Base-by-base conservation (phyloP, 1,140 invertebrate species). In the Metaphire vulgaris region DNA sequence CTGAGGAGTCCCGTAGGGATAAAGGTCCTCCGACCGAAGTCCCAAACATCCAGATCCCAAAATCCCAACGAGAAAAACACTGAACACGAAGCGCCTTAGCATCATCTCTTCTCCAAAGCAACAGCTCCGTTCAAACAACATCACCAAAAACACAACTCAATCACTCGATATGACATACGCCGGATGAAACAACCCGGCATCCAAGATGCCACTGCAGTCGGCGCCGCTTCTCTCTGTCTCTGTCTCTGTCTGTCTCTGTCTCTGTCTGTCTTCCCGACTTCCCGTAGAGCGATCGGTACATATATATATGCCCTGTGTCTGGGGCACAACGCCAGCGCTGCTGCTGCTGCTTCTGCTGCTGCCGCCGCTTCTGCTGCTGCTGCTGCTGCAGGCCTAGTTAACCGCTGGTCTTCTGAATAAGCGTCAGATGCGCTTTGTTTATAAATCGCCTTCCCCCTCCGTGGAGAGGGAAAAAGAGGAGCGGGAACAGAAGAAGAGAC, bases 211-310 rank as follows among this genome's bases (percentile, higher is more conserved):
- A 12, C 41, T 56, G 41, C 21, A 6, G 6, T 21, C 21, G 41
- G 6, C 41, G 6, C 41, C 21, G 41, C 21, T 21, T 56, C 41
- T 56, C 41, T 56, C 41, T 56, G 41, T 56, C 41, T 56, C 41
- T 56, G 41, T 56, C 41, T 56, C 41, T 56, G 41, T 56, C 41
- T 56, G 41, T 56, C 41, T 56, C 41, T 56, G 41, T 56, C 41
- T 56, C 41, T 56, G 6, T 56, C 41, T 56, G 41, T 56, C 41
- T 56, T 21, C 21, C 41, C 21, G 41, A 12, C 41, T n/a, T n/a
- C n/a, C n/a, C n/a, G n/a, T n/a, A n/a, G n/a, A n/a, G n/a, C n/a
- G n/a, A n/a, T n/a, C n/a, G n/a, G n/a, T n/a, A n/a, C n/a, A n/a
- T n/a, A n/a, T n/a, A n/a, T n/a, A n/a, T n/a, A n/a, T n/a, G n/a